Conservation (phyloP, 1,140 invertebrate species). For the Lysiphlebus fabarum region DNA sequence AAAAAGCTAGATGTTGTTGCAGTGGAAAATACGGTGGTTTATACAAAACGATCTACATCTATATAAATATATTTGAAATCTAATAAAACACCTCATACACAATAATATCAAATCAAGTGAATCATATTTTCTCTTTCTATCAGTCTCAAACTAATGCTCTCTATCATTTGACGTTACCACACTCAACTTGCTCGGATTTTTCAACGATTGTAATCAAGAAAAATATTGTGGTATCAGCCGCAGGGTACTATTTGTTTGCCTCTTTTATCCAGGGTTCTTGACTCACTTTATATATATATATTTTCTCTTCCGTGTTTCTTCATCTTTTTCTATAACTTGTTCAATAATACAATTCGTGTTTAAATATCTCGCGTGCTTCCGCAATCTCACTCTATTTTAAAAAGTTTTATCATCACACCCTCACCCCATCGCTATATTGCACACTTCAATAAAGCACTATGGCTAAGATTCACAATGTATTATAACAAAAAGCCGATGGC, state of each 20-base stretch:
- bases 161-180: conserved; percentile 19
- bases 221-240: conserved; percentile 51
- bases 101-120: background rate
- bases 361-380: conserved; percentile 25
- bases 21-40: background rate
- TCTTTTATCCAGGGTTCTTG: conserved; percentile 39
- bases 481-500: too few species aligned
- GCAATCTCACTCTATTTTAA: conserved; percentile 16
- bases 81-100: too few species aligned
- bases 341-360: background rate
- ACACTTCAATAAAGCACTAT: conserved; percentile 3
- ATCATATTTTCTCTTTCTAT: conserved; percentile 18
- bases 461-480: too few species aligned
- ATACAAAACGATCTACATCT: too few species aligned
- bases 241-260: conserved; percentile 28
- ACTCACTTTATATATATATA: conserved; percentile 34
- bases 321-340: conserved; percentile 21
- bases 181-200: conserved; percentile 33
- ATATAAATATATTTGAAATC: too few species aligned
- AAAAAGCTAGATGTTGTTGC: background rate
- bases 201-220: conserved; percentile 49
- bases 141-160: conserved; percentile 18
- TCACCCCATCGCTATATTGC: conserved; percentile 6
- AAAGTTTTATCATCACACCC: conserved; percentile 8
- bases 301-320: conserved; percentile 17